Conservation (phyloP, 2,888 invertebrate genomes). For the Allolobophora icterica region DNA sequence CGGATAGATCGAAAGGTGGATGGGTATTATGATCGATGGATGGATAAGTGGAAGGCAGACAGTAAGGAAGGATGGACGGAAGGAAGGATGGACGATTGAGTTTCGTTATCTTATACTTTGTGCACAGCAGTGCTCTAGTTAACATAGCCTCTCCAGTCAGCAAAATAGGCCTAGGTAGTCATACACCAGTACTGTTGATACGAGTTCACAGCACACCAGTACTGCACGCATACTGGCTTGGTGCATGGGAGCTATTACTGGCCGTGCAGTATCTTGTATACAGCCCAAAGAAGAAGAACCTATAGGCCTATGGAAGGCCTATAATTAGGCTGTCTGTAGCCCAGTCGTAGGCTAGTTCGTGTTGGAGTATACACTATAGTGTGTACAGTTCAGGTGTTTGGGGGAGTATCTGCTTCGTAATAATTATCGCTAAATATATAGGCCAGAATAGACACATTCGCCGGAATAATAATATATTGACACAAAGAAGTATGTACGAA, state of each 20-base stretch:
- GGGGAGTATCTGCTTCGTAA: neutral
- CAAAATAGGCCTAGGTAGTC: neutral
- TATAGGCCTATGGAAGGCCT: neutral
- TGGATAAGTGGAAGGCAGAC: no score
- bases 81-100: neutral
- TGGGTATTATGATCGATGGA: neutral
- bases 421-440: neutral
- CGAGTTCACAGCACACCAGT: neutral
- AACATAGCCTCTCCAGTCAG: neutral
- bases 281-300: neutral
- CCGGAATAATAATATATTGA: neutral
- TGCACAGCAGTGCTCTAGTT: neutral
- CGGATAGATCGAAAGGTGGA: neutral
- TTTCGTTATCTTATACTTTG: neutral
- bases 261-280: neutral
- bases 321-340: neutral
- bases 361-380: neutral
- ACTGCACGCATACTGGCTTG: neutral
- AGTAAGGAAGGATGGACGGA: no score
- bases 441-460: neutral
- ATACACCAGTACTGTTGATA: neutral
- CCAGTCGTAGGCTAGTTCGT: neutral
- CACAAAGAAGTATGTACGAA: neutral
- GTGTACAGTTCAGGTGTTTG: constrained; percentile 1
- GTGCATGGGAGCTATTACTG: neutral